Evolutionary conservation across 2,888 invertebrate species (phyloP).

Genomic region (Chrysotoxum bicinctum): DNA sequence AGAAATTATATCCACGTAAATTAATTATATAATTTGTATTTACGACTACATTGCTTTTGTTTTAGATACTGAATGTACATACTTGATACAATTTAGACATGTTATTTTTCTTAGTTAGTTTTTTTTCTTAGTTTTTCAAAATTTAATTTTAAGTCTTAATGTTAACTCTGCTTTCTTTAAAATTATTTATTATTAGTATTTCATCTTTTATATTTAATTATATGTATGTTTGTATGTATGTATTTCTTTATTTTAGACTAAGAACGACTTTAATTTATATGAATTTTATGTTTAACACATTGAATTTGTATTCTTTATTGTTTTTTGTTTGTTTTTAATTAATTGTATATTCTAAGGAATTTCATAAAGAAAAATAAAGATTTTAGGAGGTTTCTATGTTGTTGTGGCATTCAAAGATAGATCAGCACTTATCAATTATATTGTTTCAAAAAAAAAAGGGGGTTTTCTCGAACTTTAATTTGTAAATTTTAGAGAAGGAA

Average conservation of each 20-base stretch:
- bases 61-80: slow-evolving; percentile 16
- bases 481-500: too few species aligned
- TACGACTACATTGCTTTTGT: slow-evolving; percentile 41
- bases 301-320: background rate
- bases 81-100: slow-evolving; percentile 60
- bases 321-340: background rate
- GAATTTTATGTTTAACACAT: background rate
- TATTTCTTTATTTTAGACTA: slow-evolving; percentile 27
- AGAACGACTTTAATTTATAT: slow-evolving; percentile 4
- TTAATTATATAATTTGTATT: background rate
- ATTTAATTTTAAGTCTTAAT: slow-evolving; percentile 64
- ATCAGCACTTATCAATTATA: too few species aligned
- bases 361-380: background rate
- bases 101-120: slow-evolving; percentile 40
- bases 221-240: background rate
- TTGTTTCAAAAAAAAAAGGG: too few species aligned
- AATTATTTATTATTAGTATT: slow-evolving; percentile 18
- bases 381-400: slow-evolving; percentile 7
- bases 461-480: too few species aligned
- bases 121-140: slow-evolving; percentile 21
- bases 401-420: background rate
- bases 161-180: slow-evolving; percentile 57
- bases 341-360: background rate
- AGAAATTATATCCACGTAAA: background rate
- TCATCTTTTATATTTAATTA: background rate